Evolutionary conservation across 1,140 invertebrate species (phyloP).

Genomic region (Belonocnema kinseyi): DNA sequence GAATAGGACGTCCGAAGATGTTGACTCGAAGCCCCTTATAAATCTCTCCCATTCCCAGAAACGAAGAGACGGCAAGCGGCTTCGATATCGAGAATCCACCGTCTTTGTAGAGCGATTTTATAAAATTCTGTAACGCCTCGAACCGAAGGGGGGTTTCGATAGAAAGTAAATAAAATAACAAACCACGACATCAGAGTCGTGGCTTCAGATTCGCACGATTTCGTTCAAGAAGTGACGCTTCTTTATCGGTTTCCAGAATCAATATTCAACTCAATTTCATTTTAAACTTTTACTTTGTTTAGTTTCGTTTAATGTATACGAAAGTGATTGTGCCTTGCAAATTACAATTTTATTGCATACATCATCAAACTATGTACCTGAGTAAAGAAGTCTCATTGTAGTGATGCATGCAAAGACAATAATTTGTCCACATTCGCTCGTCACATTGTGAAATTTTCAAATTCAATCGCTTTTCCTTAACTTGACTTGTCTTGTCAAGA

Average conservation of each 20-base stretch:
- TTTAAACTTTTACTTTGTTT: background rate
- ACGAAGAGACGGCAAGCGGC: conserved; percentile 13
- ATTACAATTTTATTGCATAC: too few species aligned
- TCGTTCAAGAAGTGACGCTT: conserved; percentile 14
- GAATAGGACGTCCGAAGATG: conserved; percentile 32
- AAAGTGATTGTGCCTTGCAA: too few species aligned
- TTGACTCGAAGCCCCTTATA: conserved; percentile 37
- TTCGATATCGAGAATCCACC: conserved; percentile 18
- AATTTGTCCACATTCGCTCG: too few species aligned
- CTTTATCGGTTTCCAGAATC: background rate
- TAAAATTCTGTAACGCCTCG: conserved; percentile 12
- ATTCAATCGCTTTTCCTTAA: too few species aligned
- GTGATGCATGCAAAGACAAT: too few species aligned
- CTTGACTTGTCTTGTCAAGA: too few species aligned
- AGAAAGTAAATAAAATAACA: conserved; percentile 25
- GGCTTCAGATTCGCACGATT: conserved; percentile 22
- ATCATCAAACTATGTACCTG: too few species aligned
- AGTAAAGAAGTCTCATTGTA: too few species aligned
- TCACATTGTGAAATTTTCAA: too few species aligned
- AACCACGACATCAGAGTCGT: conserved; percentile 10
- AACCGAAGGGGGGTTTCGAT: conserved; percentile 15
- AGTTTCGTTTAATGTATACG: too few species aligned
- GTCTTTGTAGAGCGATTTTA: conserved; percentile 30
- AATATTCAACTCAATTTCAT: background rate
- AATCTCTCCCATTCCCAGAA: conserved; percentile 26